These are phyloP conservation scores for Prostheceraeus crozeri DNA, from an alignment of 2,888 invertebrate species.

Conservation along the genomic window DNA sequence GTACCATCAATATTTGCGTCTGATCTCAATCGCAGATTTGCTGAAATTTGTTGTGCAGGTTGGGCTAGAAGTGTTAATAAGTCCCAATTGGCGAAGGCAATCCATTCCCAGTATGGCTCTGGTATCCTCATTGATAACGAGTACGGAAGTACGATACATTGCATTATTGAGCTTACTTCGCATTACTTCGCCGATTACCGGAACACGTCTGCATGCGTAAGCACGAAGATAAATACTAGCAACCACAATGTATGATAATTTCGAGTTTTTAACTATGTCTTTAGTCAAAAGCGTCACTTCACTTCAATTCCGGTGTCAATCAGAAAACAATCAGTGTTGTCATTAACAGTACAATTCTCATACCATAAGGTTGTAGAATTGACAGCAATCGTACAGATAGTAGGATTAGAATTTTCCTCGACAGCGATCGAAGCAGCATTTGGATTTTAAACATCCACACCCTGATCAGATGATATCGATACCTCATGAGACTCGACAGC, in stretches of 20 bases:
- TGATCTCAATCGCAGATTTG: slow-evolving; percentile 16
- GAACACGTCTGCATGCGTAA: background rate
- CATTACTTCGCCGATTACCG: background rate
- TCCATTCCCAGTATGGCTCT: no score
- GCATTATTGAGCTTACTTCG: background rate
- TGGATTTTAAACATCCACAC: slow-evolving; percentile 11
- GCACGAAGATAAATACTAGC: no score
- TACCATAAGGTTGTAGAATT: slow-evolving; percentile 26
- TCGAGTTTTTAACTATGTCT: no score
- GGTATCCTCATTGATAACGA: no score
- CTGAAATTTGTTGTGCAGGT: background rate
- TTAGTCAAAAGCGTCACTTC: no score
- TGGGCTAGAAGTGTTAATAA: no score
- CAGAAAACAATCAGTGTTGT: background rate
- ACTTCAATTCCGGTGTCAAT: background rate
- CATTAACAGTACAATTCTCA: slow-evolving; percentile 12
- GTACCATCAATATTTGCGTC: slow-evolving; percentile 26
- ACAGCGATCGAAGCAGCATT: slow-evolving; percentile 8
- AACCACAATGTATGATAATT: no score
- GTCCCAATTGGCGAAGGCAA: no score
- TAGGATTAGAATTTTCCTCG: slow-evolving; percentile 16
- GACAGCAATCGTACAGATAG: slow-evolving; percentile 16
- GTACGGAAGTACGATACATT: no score
- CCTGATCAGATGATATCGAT: no score
- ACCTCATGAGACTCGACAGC: slow-evolving; percentile 17